Evolutionary conservation across 2,888 invertebrate species (phyloP).

Genomic region (Drosophila koepferae): DNA sequence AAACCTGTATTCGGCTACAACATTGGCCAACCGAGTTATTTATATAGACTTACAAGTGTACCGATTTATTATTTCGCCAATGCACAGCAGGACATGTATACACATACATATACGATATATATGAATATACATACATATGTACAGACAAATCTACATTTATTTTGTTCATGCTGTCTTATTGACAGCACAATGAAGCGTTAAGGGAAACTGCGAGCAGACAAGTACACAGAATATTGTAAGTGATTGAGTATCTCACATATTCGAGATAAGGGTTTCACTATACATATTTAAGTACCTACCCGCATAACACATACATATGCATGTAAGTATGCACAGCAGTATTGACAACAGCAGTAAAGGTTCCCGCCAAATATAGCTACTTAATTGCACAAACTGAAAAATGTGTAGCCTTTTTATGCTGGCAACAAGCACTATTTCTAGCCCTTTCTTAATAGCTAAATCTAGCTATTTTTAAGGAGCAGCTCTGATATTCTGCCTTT

Average conservation of each 20-base stretch:
- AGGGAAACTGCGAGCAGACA: conserved; percentile 4
- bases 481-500: conserved; percentile 8
- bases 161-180: conserved; percentile 22
- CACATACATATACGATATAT: neutral
- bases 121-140: neutral
- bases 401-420: neutral
- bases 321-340: neutral
- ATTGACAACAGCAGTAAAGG: neutral
- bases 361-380: neutral
- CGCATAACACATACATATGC: conserved; percentile 1
- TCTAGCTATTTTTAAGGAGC: neutral
- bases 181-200: conserved; percentile 24
- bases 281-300: conserved; percentile 10
- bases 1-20: conserved; percentile 53
- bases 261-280: conserved; percentile 25
- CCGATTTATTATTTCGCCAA: conserved; percentile 6
- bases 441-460: neutral
- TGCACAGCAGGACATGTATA: conserved; percentile 15
- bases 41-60: neutral
- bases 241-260: conserved; percentile 35
- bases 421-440: neutral
- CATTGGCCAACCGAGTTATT: conserved; percentile 40
- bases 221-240: conserved; percentile 1
- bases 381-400: neutral
- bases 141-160: neutral